Evolutionary conservation across 1,140 invertebrate genomes (phyloP), one percentile per base, ranked within the genome.

Genomic region (Sweltsa coloradensis): DNA sequence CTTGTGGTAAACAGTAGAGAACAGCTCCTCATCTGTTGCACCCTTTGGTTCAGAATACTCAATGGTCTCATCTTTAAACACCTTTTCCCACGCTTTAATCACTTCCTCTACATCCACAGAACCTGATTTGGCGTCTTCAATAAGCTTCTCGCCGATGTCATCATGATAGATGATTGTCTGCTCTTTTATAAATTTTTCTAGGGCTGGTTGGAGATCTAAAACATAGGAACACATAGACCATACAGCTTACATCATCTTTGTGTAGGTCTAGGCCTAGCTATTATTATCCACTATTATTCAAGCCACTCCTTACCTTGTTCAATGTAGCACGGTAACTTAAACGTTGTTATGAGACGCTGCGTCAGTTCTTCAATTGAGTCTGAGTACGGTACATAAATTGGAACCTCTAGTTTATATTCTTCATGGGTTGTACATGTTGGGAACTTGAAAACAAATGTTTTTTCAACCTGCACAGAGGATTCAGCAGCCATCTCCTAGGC

Each of bases 1-100:
- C 56, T 76, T 75, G 60, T 89, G 84, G 65, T 89, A 89, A 27
- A 85, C 83, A 7, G 79, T 77, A 16, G 83, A 79, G 69, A 85
- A 84, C 14, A 89, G 66, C 60, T 83, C 79, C 57, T 85, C 79
- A 61, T 85, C 80, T 0, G 79, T 79, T 1, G 80, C 74, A 31
- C 79, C 78, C 46, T 79, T 78, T 39, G 77, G 76, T 52, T 81
- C 75, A 0, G 75, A 74, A 63, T 76, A 78, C 52, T 78, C 75
- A 5, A 70, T 60, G 1, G 71, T 70, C 57, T 73, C 68, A 36
- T 81, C 70, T 61, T 73, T 80, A 54, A 79, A 85, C 29, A 72
- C 62, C 52, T 75, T 77, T 53, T 82, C 79, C 72, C 80, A 85
- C 52, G 72, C 70, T 53, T 76, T 73, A 26, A 81, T 76, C 23